Evolutionary conservation across 2,888 invertebrate genomes (phyloP).

Genomic region (Heliconius sara): DNA sequence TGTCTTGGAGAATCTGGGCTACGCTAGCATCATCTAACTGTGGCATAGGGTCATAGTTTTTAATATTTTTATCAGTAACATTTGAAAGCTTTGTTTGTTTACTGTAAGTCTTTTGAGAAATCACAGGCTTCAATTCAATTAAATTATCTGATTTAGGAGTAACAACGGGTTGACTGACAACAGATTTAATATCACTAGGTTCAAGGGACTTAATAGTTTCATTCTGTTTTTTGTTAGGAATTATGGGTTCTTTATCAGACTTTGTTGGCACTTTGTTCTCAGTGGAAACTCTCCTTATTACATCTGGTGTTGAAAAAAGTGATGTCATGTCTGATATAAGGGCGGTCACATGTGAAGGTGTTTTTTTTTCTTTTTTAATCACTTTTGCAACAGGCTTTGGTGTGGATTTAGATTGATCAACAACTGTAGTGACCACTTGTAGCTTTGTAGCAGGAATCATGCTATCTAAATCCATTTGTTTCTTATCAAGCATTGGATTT

Average conservation of each 20-base stretch:
- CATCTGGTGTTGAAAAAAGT: constrained; percentile 91
- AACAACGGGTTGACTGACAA: constrained; percentile 47
- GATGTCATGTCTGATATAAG: constrained; percentile 86
- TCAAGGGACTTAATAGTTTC: constrained; percentile 51
- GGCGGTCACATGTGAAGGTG: constrained; percentile 84
- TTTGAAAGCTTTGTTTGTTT: constrained; percentile 59
- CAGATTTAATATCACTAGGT: constrained; percentile 51
- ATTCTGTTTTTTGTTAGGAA: constrained; percentile 56
- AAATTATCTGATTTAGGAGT: constrained; percentile 49
- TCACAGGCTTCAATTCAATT: constrained; percentile 56
- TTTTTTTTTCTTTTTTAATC: constrained; percentile 82
- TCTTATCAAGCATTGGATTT: constrained; percentile 59
- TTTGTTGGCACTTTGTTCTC: constrained; percentile 78
- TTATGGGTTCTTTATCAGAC: constrained; percentile 73
- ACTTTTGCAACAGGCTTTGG: constrained; percentile 73
- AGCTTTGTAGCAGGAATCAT: constrained; percentile 53
- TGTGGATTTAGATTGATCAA: constrained; percentile 69
- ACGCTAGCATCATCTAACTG: constrained; percentile 79
- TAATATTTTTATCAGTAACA: constrained; percentile 61
- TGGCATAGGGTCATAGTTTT: constrained; percentile 73
- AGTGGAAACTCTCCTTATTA: constrained; percentile 87
- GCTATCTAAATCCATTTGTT: constrained; percentile 55
- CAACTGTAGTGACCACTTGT: constrained; percentile 50
- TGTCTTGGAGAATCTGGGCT: constrained; percentile 79
- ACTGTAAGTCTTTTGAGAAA: constrained; percentile 58